Base-by-base conservation (phyloP, 2,888 invertebrate species). In the Limnephilus lunatus region DNA sequence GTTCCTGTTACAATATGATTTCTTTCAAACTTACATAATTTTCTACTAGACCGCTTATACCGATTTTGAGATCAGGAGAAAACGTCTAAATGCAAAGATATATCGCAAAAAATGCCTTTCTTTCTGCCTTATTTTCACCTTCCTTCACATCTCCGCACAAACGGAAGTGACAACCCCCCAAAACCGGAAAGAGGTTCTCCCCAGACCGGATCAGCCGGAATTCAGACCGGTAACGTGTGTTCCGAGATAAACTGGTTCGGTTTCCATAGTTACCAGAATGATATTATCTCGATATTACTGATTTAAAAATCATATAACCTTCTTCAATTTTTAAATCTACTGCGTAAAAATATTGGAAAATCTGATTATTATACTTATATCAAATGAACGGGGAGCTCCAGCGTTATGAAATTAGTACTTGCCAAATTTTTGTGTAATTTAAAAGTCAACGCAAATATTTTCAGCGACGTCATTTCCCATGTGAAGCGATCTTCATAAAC, bases 231-330 rank as follows among this genome's bases (percentile, higher is more conserved):
- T 30, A 88, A 88, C 88, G 88, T 68, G 68, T 88, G 68, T 88
- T 68, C 88, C 68, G 68, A 68, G 88, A 88, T 88, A 88, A 88
- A 88, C 88, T n/a, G 53, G 68, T 68, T 88, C 88, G 25, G 86
- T 86, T 86, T 86, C 7, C 14, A 30, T 30, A 86, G 11, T 31
- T 68, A n/a, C 25, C 68, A 25, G 25, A 9, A 68, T n/a, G 25
- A 68, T 68, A 25, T 25, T n/a, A 68, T 68, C 25, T 68, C 25
- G n/a, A 25, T 25, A 68, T 25, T 9, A n/a, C 25, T 68, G 19
- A n/a, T 68, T 68, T 68, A 7, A 9, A 68, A 68, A 68, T 25
- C 25, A 7, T 68, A 25, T 0, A 9, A 68, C 25, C 68, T 53
- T 5, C 7, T 19, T 68, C 7, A 1, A 68, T 68, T 68, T n/a